Evolutionary conservation across 1,140 invertebrate genomes (phyloP), one percentile per base, ranked within the genome.

Genomic region (Aphidius gifuensis): DNA sequence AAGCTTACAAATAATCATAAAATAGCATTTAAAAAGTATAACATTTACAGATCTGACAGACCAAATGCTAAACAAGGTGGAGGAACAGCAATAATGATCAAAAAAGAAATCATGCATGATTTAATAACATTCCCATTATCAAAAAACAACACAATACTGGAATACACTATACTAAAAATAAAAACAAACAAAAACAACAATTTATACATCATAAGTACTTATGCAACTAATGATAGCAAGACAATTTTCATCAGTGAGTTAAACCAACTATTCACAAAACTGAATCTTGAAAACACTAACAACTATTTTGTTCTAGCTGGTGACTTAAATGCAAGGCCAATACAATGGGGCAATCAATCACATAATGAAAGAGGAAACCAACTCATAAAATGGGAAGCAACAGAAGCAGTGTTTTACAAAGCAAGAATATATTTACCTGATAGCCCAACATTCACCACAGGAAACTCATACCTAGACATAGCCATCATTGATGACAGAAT

Each of bases 121-220:
- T 8, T 5, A 6, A 0, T 61, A 38, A 32, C 40, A 32, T 38
- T 1, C 11, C 59, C 59, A 4, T 32, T 5, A 1, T 61, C 59
- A 53, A 6, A 8, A 3, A 61, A 54, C 8, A 61, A 61, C 11
- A 5, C 32, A 46, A 16, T 54, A n/a, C 7, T 61, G 5, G 50
- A 5, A 70, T 79, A 1, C 76, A 79, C 9, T 76, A 70, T 3
- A 83, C 47, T 61, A 45, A 44, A 61, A 50, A 50, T 79, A 3
- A 32, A 32, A 5, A 21, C 5, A 11, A 8, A 5, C 1, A 39
- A 9, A 8, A 49, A 50, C 0, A 49, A 50, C 8, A 59, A 50
- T 11, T 3, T 11, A 4, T 45, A 48, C n/a, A 40, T 58, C 43
- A 40, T 58, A 5, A 58, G 57, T n/a, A 9, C 38, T 0, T 58